These are phyloP conservation scores for Epistrophe eligans DNA, from an alignment of 2,888 invertebrate genomes.

Conservation along the genomic window DNA sequence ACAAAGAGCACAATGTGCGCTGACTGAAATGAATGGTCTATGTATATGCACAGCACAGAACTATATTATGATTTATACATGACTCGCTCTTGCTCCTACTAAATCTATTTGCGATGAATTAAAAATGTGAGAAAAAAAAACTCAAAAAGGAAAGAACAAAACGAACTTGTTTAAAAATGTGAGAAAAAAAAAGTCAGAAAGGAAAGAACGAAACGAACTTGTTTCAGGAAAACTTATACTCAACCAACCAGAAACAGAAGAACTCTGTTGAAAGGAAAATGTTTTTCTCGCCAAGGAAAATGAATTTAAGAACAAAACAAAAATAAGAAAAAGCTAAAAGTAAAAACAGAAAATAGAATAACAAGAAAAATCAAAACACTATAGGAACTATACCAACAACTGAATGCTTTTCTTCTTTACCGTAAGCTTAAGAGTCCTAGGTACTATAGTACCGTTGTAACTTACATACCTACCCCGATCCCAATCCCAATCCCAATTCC, in stretches of 20 bases:
- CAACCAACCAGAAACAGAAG: constrained; percentile 40
- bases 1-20: background rate
- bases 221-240: constrained; percentile 40
- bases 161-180: constrained; percentile 35
- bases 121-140: constrained; percentile 38
- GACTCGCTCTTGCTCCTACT: constrained; percentile 28
- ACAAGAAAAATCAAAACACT: constrained; percentile 33
- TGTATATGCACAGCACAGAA: background rate
- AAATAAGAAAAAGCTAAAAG: constrained; percentile 12
- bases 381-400: background rate
- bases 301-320: constrained; percentile 15
- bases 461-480: background rate
- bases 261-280: constrained; percentile 43
- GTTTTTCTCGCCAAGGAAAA: constrained; percentile 31
- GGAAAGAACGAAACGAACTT: constrained; percentile 33
- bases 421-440: background rate
- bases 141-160: constrained; percentile 2
- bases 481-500: background rate
- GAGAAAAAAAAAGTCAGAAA: no score
- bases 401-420: constrained; percentile 1
- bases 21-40: background rate
- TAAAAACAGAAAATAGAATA: background rate
- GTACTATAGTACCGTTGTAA: background rate
- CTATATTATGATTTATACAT: constrained; percentile 20
- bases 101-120: constrained; percentile 36